Evolutionary conservation across 1,140 invertebrate species (phyloP), one percentile per base, ranked within the genome.

Genomic region (Drosophila subpulchrella): DNA sequence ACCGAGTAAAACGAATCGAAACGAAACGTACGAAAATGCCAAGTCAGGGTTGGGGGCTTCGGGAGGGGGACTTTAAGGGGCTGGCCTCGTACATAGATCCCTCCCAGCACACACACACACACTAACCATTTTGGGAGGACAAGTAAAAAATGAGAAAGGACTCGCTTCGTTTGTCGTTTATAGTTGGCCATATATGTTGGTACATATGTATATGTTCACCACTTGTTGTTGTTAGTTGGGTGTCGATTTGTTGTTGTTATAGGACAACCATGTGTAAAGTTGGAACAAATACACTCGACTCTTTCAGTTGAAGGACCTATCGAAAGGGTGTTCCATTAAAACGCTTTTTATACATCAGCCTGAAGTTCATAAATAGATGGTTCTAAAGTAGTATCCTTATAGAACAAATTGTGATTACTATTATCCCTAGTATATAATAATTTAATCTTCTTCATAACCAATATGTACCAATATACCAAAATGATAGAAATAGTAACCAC

Each of bases 1-100:
- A 90, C 86, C 74, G 75, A 88, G 81, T 76, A 72, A 79, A 81
- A 91, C 88, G 83, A 91, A 88, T 89, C 83, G 89, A 91, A 91
- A 91, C 83, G 89, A 91, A 89, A 77, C 58, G 62, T 88, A 82
- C 83, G 75, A 82, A 81, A 85, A 58, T 71, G 67, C n/a, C 32
- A 13, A 17, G 24, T 41, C 24, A 41, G 20, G 46, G 59, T 7
- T 39, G 54, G 72, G 48, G 38, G 4, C 7, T 27, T 30, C 1
- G 20, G 56, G 51, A 24, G 8, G 60, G 20, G 41, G 39, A 54
- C 65, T 41, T 51, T 39, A 65, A 47, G 47, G 24, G 50, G 32
- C 50, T 53, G 50, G 50, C 50, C 61, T 63, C 81, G 59, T 59
- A 78, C 47, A 81, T 78, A 76, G 67, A 65, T 79, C 73, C 46